Percentiles rank a stretch among this genome's conserved stretches.
Conservation (phyloP, 2,888 invertebrate species). For the Ptilodon capucinus region DNA sequence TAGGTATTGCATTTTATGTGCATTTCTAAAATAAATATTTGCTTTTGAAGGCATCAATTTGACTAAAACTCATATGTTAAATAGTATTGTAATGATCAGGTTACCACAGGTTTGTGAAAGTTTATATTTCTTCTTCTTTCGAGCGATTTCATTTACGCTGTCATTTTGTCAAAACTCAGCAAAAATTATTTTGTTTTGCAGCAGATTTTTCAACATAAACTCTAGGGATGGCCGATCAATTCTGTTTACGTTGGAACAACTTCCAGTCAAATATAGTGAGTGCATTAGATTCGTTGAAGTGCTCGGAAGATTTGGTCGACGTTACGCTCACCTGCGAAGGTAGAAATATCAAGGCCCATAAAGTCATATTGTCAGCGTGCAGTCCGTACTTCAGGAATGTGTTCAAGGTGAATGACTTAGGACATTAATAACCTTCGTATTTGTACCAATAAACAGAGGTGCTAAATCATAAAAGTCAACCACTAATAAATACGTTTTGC, state of each 20-base stretch:
- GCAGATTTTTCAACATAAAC: slow-evolving; percentile 52
- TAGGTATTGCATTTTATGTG: slow-evolving; percentile 75
- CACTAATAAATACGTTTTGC: too few species aligned
- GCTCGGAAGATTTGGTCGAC: slow-evolving; percentile 87
- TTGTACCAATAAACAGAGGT: slow-evolving; percentile 51
- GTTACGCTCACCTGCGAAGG: slow-evolving; percentile 89
- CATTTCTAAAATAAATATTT: slow-evolving; percentile 46
- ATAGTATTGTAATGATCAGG: slow-evolving; percentile 46
- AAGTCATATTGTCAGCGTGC: slow-evolving; percentile 89
- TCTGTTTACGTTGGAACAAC: slow-evolving; percentile 89
- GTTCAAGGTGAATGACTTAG: slow-evolving; percentile 85
- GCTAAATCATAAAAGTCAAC: too few species aligned
- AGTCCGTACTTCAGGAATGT: slow-evolving; percentile 89
- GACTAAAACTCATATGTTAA: slow-evolving; percentile 41
- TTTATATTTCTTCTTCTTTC: slow-evolving; percentile 9
- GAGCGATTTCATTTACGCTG: slow-evolving; percentile 28
- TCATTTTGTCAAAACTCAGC: slow-evolving; percentile 48
- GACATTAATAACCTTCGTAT: slow-evolving; percentile 75
- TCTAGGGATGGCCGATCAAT: slow-evolving; percentile 84
- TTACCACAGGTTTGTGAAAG: slow-evolving; percentile 40
- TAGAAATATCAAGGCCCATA: slow-evolving; percentile 87
- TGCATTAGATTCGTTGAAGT: slow-evolving; percentile 86
- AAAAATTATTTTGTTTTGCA: slow-evolving; percentile 50
- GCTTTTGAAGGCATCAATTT: slow-evolving; percentile 29
- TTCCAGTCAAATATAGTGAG: slow-evolving; percentile 87